Evolutionary conservation across 2,888 invertebrate genomes (phyloP).

Genomic region (Diaphora mendica): DNA sequence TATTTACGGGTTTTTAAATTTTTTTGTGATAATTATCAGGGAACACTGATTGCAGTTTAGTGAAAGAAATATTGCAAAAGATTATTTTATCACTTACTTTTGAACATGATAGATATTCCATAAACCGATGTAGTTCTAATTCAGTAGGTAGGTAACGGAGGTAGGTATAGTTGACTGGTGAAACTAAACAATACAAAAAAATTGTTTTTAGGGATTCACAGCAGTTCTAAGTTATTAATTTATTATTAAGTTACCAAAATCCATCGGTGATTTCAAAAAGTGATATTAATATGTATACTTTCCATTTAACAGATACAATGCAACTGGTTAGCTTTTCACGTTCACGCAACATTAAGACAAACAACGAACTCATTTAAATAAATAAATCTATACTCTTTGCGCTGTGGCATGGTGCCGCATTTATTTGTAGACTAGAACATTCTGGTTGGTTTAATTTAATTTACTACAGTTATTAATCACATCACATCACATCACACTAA

Average conservation of each 20-base stretch:
- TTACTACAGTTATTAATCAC: no score
- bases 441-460: no score
- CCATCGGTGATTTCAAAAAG: no score
- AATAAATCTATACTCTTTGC: no score
- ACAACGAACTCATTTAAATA: background rate
- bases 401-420: no score
- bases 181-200: background rate
- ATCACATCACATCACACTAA: no score
- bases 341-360: background rate
- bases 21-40: background rate
- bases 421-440: no score
- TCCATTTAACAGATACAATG: background rate
- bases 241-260: no score
- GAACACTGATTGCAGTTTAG: background rate
- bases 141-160: no score
- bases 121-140: background rate
- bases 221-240: background rate
- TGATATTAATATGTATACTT: background rate
- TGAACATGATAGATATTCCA: background rate
- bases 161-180: background rate
- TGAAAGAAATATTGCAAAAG: background rate
- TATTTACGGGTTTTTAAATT: background rate
- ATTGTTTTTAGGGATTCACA: background rate
- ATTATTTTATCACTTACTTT: background rate
- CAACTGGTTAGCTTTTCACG: background rate